A percentile compares a stretch with the other conserved stretches of the same genome.
Evolutionary conservation across 1,140 invertebrate genomes (phyloP).

Genomic region (Agrypnia vestita): DNA sequence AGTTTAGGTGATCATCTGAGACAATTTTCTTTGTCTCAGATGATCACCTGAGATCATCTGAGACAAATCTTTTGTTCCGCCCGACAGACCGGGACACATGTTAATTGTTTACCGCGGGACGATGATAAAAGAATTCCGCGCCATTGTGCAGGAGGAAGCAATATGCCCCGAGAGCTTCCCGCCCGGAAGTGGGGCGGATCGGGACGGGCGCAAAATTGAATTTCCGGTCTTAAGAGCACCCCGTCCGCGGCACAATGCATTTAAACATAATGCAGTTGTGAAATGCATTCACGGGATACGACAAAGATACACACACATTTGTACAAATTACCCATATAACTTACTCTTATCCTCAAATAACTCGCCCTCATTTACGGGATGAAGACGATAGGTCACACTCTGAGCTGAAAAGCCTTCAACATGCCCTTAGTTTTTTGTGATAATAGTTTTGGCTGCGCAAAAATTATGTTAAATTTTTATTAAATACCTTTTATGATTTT

Average conservation of each 20-base stretch:
- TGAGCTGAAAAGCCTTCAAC: no score
- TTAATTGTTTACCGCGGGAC: not conserved
- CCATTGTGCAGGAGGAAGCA: not conserved
- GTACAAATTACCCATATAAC: not conserved
- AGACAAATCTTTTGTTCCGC: no score
- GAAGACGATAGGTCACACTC: no score
- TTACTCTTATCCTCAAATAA: not conserved
- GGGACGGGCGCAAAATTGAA: constrained; percentile 11
- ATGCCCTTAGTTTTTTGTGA: no score
- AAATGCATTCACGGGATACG: constrained; percentile 5
- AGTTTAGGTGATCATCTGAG: no score
- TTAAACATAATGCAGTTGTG: constrained; percentile 18
- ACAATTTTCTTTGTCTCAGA: no score
- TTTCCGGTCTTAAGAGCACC: constrained; percentile 37
- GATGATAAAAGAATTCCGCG: constrained; percentile 7
- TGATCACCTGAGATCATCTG: no score
- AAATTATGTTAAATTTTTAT: no score
- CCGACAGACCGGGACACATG: not conserved
- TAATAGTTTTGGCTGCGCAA: no score
- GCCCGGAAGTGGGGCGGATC: constrained; percentile 15
- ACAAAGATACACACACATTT: not conserved
- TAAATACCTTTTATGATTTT: no score
- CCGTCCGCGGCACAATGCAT: constrained; percentile 19
- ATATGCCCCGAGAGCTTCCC: constrained; percentile 17
- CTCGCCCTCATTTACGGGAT: no score